These are phyloP conservation scores for Lichenostomus cassidix DNA, from an alignment of 2,113 vertebrate species.

Conservation along the genomic window DNA sequence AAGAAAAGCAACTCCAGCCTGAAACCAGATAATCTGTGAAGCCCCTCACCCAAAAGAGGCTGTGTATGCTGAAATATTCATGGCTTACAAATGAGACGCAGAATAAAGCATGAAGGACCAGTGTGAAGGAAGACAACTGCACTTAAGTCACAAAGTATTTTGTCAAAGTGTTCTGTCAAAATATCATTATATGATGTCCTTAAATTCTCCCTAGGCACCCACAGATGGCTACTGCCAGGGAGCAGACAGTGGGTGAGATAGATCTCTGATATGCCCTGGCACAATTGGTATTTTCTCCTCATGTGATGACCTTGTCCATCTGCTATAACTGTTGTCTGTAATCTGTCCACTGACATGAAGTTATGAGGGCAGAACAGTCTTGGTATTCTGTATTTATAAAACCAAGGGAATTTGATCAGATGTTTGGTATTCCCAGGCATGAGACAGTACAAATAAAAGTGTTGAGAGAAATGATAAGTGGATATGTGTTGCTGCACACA, in stretches of 20 bases:
- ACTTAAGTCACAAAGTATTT: neutral
- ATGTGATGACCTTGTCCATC: neutral
- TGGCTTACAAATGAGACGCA: neutral
- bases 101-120: neutral
- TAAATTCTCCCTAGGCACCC: neutral
- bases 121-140: neutral
- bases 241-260: neutral
- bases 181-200: neutral
- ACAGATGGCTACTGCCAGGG: neutral
- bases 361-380: neutral
- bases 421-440: neutral
- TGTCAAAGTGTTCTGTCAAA: neutral
- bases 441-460: neutral
- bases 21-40: neutral
- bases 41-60: neutral
- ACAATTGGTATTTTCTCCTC: neutral
- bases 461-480: neutral
- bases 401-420: neutral
- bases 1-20: neutral
- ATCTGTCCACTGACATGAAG: neutral
- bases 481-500: neutral
- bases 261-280: neutral
- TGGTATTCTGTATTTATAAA: neutral
- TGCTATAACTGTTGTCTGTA: neutral
- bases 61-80: neutral